Conservation (phyloP, 2,888 invertebrate species). For the Rhingia rostrata region DNA sequence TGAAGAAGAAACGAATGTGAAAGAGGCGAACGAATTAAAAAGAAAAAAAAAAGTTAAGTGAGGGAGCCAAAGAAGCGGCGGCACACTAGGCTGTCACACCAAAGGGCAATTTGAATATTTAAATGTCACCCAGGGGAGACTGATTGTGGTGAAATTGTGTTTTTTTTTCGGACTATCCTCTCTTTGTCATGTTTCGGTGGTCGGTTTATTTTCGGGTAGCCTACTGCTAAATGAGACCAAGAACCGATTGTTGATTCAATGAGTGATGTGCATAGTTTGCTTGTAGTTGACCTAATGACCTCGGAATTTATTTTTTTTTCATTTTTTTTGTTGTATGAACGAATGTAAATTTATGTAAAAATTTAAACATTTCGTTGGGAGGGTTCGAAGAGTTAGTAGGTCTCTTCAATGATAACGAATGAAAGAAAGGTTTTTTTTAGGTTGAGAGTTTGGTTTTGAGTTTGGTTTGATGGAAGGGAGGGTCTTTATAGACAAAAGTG, state of each 20-base stretch:
- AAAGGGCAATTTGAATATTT: slow-evolving; percentile 74
- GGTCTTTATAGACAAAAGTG: too few relatives aligned
- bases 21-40: slow-evolving; percentile 50
- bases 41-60: slow-evolving; percentile 2
- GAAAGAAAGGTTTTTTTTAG: background rate
- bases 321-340: slow-evolving; percentile 12
- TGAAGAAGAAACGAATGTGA: slow-evolving; percentile 59
- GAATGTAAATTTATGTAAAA: slow-evolving; percentile 55
- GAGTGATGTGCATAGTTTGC: slow-evolving; percentile 71
- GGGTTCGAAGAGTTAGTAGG: slow-evolving; percentile 39
- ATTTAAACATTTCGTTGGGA: slow-evolving; percentile 46
- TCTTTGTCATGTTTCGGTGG: slow-evolving; percentile 17
- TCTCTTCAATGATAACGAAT: background rate
- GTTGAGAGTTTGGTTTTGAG: background rate
- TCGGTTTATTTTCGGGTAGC: slow-evolving; percentile 61
- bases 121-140: slow-evolving; percentile 52
- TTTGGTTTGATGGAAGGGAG: too few relatives aligned
- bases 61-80: slow-evolving; percentile 14
- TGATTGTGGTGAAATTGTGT: slow-evolving; percentile 25
- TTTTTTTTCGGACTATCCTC: slow-evolving; percentile 8
- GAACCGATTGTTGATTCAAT: slow-evolving; percentile 70
- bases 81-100: slow-evolving; percentile 48
- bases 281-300: slow-evolving; percentile 72
- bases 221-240: slow-evolving; percentile 62
- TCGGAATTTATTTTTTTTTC: slow-evolving; percentile 54